These are phyloP conservation scores for Drosophila bunnanda DNA, from an alignment of 2,888 invertebrate species.

Conservation along the genomic window DNA sequence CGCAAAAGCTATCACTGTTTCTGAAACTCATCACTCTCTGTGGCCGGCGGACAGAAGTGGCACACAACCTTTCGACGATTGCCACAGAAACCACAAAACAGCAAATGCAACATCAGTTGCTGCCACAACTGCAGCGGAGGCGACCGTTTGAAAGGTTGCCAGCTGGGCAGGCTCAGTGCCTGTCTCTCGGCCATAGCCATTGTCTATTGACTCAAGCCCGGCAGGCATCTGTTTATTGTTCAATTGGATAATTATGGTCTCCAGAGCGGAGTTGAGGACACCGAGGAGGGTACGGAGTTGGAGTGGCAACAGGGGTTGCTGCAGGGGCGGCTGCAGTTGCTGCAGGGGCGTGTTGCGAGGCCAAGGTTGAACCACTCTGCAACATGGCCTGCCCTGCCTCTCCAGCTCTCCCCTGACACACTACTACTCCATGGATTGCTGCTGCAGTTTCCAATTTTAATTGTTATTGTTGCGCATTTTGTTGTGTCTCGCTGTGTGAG, in stretches of 20 bases:
- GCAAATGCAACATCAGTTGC: constrained; percentile 5
- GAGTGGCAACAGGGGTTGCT: not conserved
- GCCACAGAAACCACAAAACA: constrained; percentile 22
- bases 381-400: constrained; percentile 6
- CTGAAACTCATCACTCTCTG: constrained; percentile 1
- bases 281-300: not conserved
- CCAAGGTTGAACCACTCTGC: constrained; percentile 48
- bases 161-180: constrained; percentile 43
- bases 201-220: constrained; percentile 69
- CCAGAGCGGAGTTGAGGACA: constrained; percentile 36
- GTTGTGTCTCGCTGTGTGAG: constrained; percentile 43
- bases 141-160: constrained; percentile 42
- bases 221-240: constrained; percentile 77
- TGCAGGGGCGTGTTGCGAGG: constrained; percentile 33
- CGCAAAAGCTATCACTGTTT: constrained; percentile 1
- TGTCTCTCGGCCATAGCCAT: constrained; percentile 32
- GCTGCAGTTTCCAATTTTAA: constrained; percentile 68
- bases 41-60: constrained; percentile 13
- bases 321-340: not conserved
- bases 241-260: constrained; percentile 76
- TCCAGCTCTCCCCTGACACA: constrained; percentile 2
- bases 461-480: constrained; percentile 77
- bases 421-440: constrained; percentile 51
- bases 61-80: constrained; percentile 15
- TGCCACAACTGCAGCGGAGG: constrained; percentile 1